Evolutionary conservation across 2,797 vertebrate species (phyloP).

Genomic region (Gymnothorax reevesii): DNA sequence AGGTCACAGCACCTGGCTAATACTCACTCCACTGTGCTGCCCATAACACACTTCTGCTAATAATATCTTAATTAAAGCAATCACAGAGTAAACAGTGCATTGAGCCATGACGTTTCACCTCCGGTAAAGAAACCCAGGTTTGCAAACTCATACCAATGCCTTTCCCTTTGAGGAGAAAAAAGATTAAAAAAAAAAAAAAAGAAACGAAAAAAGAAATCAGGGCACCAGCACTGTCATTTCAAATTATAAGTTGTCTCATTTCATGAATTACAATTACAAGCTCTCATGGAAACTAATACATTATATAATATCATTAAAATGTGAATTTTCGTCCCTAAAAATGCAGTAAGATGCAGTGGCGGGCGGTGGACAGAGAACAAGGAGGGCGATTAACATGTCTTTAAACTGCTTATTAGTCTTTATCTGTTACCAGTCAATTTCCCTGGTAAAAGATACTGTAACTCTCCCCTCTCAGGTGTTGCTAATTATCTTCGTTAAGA

Average conservation of each 20-base stretch:
- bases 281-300: neutral
- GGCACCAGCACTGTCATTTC: neutral
- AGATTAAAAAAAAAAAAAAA: neutral
- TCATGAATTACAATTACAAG: neutral
- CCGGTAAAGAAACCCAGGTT: conserved; percentile 16
- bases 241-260: neutral
- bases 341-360: neutral
- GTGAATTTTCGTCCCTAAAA: neutral
- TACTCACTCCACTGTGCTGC: conserved; percentile 24
- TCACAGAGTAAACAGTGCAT: conserved; percentile 35
- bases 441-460: too few relatives aligned
- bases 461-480: too few relatives aligned
- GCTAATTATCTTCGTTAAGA: too few relatives aligned
- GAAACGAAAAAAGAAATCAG: neutral
- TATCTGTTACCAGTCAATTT: too few relatives aligned
- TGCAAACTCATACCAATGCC: conserved; percentile 8
- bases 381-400: too few relatives aligned
- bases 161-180: neutral
- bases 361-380: too few relatives aligned
- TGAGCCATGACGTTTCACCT: conserved; percentile 29
- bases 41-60: conserved; percentile 37
- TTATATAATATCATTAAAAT: neutral
- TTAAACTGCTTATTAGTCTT: too few relatives aligned
- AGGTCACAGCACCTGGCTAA: conserved; percentile 24
- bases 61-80: conserved; percentile 45